These are phyloP conservation scores for Macrostomum lignano DNA, from an alignment of 1,140 invertebrate genomes.

Conservation along the genomic window DNA sequence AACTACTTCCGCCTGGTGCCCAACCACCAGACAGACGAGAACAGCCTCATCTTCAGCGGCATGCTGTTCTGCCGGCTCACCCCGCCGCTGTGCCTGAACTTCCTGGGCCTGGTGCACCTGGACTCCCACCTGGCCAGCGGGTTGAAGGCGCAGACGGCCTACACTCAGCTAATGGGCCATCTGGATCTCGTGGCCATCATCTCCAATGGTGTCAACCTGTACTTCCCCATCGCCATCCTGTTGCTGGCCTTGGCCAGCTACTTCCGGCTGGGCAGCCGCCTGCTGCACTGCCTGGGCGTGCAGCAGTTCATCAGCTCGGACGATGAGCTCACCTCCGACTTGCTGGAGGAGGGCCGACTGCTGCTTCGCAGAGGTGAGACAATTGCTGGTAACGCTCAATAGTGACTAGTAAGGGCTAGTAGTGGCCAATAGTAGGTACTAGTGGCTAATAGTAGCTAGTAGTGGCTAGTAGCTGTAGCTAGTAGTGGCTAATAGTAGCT, in stretches of 20 bases:
- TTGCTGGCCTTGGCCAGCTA: slow-evolving; percentile 72
- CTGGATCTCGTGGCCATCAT: slow-evolving; percentile 92
- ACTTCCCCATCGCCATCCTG: slow-evolving; percentile 85
- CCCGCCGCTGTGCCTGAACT: slow-evolving; percentile 89
- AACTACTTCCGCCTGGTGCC: slow-evolving; percentile 88
- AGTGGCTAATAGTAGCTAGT: too few species aligned
- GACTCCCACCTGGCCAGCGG: slow-evolving; percentile 68
- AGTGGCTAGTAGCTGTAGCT: too few species aligned
- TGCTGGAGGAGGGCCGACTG: slow-evolving; percentile 67
- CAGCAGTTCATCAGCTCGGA: slow-evolving; percentile 65
- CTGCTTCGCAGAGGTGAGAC: slow-evolving; percentile 39
- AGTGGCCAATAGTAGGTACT: too few species aligned
- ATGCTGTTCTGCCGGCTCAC: slow-evolving; percentile 75
- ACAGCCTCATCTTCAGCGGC: slow-evolving; percentile 87
- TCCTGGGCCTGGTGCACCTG: slow-evolving; percentile 81
- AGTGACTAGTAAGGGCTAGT: too few species aligned
- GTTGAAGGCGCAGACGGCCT: slow-evolving; percentile 42
- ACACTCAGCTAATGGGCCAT: slow-evolving; percentile 92
- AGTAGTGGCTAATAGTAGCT: too few species aligned
- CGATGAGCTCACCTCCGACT: slow-evolving; percentile 62
- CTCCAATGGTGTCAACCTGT: slow-evolving; percentile 89
- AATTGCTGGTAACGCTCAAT: too few species aligned
- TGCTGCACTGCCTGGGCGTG: slow-evolving; percentile 61
- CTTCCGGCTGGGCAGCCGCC: slow-evolving; percentile 61
- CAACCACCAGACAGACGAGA: slow-evolving; percentile 88